Base-by-base conservation (phyloP, 2,888 invertebrate species). In the Parnassius apollo region DNA sequence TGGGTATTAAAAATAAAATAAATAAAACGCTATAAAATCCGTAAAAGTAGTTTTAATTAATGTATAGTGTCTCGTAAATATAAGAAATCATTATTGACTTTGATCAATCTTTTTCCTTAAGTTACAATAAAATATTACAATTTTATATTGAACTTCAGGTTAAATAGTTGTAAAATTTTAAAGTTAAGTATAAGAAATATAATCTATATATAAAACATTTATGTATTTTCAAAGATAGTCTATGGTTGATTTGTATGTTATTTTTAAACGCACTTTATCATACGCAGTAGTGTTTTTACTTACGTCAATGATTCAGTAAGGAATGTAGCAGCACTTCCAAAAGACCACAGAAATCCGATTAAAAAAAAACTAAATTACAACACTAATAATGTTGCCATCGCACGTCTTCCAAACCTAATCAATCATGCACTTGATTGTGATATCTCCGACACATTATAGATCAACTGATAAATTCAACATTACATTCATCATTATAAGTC, bases 341-440 rank as follows among this genome's bases (percentile, higher is more conserved):
- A 65, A 65, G 62, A 61, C 53, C 65, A 56, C 57, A 44, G 35
- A 50, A 49, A 7, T 45, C 25, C n/a, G 35, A 12, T 48, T 11
- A 49, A 58, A 62, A 62, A 61, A 62, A 57, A 62, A 46, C 13
- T 56, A 55, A 53, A 59, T 62, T 54, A 57, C 45, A 59, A 46
- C 63, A 57, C 57, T 57, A 64, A 67, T 67, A 65, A 67, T 49
- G 66, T 64, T 67, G 65, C 60, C 52, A 42, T 57, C 55, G 57
- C 57, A 60, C 59, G 57, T 44, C 54, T 42, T 54, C 56, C 50
- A 60, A 61, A 61, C 59, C 62, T 67, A 70, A 75, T 74, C 72
- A 72, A 75, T 75, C 75, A 71, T 61, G 58, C 64, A 61, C 65
- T 57, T 68, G 68, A 68, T 69, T 68, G 72, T 72, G 72, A 72